Evolutionary conservation across 2,888 invertebrate species (phyloP), one percentile per base, ranked within the genome.

Genomic region (Melangyna quadrimaculata): DNA sequence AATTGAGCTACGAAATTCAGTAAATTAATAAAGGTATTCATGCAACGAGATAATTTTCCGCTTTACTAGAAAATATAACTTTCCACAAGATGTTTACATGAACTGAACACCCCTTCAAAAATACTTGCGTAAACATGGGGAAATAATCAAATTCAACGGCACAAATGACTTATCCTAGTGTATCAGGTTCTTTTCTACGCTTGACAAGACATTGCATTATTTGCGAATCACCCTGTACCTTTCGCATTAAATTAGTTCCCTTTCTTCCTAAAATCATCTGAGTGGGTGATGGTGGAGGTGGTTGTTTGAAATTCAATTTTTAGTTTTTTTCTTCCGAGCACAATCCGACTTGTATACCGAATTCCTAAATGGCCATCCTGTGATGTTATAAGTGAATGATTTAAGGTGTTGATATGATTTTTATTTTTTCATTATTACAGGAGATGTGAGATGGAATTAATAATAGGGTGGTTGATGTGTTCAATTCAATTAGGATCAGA

Each of bases 311-410:
- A 35, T 59, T 19, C 7, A 59, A 59, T 57, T 55, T 55, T 51
- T 51, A 51, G 6, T 51, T 24, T 17, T 17, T 7, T 43, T 17
- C 9, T 6, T 37, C 5, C 2, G 2, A 35, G 19, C 14, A 22
- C 19, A 32, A 59, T 55, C 10, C 32, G 10, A 22, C 29, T 37
- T 59, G 19, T 22, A n/a, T n/a, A n/a, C n/a, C n/a, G n/a, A n/a
- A n/a, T n/a, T n/a, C n/a, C n/a, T n/a, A 59, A 59, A 35, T 37
- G 14, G 35, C 14, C 35, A 35, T 59, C 4, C 14, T 22, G 17
- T 32, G 59, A 22, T 57, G 24, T 27, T 35, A n/a, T n/a, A 59
- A 59, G 35, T 59, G 59, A 59, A 59, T 59, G 59, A 59, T 59
- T 59, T 35, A 37, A 59, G 35, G 59, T 59, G 35, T 59, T 59